Conservation (phyloP, 2,888 invertebrate species). For the Nymphalis urticae region DNA sequence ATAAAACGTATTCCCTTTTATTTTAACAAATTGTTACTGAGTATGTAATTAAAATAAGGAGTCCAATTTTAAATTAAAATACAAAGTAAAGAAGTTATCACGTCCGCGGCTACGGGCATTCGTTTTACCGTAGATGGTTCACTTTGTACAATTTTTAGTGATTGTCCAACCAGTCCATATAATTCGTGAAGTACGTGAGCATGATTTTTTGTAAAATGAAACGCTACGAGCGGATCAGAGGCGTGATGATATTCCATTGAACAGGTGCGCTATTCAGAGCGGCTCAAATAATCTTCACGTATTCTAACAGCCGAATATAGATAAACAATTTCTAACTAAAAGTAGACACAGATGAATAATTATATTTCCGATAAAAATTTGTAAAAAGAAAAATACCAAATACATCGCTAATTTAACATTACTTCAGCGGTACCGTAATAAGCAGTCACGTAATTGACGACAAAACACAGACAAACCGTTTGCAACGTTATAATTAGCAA, state of each 20-base stretch:
- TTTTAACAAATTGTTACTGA: neutral
- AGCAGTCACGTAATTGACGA: constrained; percentile 20
- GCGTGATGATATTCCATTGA: constrained; percentile 67
- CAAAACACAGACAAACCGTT: neutral
- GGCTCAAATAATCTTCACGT: constrained; percentile 58
- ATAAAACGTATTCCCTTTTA: neutral
- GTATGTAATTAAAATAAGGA: neutral
- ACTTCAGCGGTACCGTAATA: constrained; percentile 20
- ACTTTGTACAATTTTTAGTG: constrained; percentile 69
- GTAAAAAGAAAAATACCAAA: neutral
- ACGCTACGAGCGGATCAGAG: constrained; percentile 49
- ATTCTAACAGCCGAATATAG: constrained; percentile 39
- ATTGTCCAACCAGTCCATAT: constrained; percentile 66
- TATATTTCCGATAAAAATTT: neutral
- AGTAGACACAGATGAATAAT: constrained; percentile 12
- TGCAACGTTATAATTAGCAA: neutral
- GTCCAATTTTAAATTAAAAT: constrained; percentile 56
- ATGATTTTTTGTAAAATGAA: constrained; percentile 57
- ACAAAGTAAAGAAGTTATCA: constrained; percentile 64
- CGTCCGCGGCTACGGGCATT: constrained; percentile 44
- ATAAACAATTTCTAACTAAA: constrained; percentile 27
- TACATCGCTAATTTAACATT: neutral
- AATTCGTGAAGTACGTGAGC: constrained; percentile 76
- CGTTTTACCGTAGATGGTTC: constrained; percentile 57
- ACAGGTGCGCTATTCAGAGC: constrained; percentile 64